These are phyloP conservation scores for Rhagologus leucostigma DNA, from an alignment of 2,113 vertebrate species.

Conservation along the genomic window DNA sequence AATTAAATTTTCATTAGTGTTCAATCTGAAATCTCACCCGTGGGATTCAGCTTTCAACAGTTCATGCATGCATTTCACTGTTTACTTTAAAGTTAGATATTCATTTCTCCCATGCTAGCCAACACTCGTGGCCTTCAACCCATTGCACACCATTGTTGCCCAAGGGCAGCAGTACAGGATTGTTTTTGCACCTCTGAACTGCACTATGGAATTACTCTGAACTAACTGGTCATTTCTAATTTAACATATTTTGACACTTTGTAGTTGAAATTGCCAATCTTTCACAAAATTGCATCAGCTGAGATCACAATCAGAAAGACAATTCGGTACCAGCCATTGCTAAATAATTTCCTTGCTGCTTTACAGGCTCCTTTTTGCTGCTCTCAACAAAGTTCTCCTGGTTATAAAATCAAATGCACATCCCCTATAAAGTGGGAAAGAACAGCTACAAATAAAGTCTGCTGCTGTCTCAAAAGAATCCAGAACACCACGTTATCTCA, in stretches of 20 bases:
- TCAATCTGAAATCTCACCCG: conserved; percentile 25
- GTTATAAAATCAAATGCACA: not conserved
- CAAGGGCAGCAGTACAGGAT: not conserved
- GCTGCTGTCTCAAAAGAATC: not conserved
- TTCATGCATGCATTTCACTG: not conserved
- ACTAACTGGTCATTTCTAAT: not conserved
- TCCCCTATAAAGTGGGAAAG: not conserved
- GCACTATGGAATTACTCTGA: not conserved
- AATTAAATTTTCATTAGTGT: conserved; percentile 55
- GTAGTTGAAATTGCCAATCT: not conserved
- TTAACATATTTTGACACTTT: not conserved
- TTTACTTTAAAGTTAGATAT: not conserved
- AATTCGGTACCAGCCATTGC: not conserved
- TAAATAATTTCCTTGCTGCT: not conserved
- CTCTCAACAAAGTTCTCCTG: not conserved
- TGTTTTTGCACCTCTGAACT: not conserved
- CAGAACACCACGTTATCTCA: not conserved
- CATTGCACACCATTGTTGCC: not conserved
- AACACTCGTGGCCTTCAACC: not conserved
- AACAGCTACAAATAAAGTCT: not conserved
- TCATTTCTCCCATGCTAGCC: not conserved
- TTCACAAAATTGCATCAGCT: not conserved
- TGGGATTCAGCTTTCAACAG: not conserved
- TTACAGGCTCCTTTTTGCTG: not conserved
- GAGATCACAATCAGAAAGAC: not conserved